Evolutionary conservation across 2,888 invertebrate genomes (phyloP).

Genomic region (Aleiodes leptofemur): DNA sequence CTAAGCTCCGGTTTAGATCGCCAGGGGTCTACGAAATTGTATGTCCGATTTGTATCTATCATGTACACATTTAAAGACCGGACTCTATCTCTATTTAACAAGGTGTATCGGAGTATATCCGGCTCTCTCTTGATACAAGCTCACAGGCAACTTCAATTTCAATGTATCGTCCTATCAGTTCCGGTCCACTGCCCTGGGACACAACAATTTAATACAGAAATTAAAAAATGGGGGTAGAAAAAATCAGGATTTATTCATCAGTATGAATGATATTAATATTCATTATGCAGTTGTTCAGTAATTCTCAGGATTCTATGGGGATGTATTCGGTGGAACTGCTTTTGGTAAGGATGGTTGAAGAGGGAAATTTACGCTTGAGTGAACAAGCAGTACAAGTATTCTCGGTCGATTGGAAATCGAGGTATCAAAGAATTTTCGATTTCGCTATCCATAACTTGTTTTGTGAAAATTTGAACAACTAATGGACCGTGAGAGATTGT

Average conservation of each 20-base stretch:
- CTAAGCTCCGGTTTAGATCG: not conserved
- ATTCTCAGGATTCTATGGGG: constrained; percentile 8
- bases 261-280: constrained; percentile 15
- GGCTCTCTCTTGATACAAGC: not conserved
- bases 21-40: constrained; percentile 19
- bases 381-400: constrained; percentile 19
- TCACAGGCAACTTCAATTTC: constrained; percentile 19
- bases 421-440: constrained; percentile 25
- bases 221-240: not conserved
- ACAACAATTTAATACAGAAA: constrained; percentile 21
- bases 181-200: constrained; percentile 9
- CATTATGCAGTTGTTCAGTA: constrained; percentile 6
- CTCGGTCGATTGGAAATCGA: constrained; percentile 28
- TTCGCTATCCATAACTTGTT: constrained; percentile 18
- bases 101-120: constrained; percentile 12
- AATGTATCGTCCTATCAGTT: constrained; percentile 26
- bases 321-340: constrained; percentile 24
- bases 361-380: constrained; percentile 23
- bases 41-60: constrained; percentile 18
- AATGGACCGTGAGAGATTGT: constrained; percentile 27
- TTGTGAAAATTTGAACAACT: constrained; percentile 8
- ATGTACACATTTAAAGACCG: constrained; percentile 24
- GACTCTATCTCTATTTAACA: constrained; percentile 27
- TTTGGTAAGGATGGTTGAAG: constrained; percentile 1
- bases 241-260: not conserved